Conservation (phyloP, 2,888 invertebrate species). For the Microctonus hyperodae region DNA sequence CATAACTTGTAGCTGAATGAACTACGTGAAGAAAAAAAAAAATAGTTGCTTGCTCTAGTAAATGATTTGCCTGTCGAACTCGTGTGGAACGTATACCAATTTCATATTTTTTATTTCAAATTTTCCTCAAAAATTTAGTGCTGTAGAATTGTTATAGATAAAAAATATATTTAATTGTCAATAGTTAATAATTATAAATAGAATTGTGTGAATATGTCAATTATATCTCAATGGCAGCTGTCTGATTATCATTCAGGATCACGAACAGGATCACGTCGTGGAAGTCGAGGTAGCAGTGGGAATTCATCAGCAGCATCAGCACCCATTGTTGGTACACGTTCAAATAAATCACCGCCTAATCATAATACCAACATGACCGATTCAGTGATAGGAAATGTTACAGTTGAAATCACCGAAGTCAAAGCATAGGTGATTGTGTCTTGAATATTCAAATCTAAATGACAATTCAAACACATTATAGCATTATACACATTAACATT, state of each 20-base stretch:
- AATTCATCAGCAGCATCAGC: conserved; percentile 77
- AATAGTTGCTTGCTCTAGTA: conserved; percentile 59
- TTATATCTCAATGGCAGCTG: conserved; percentile 53
- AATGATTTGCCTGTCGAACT: conserved; percentile 45
- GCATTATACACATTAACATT: neutral
- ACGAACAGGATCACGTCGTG: conserved; percentile 71
- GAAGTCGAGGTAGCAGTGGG: conserved; percentile 76
- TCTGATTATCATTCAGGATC: conserved; percentile 60
- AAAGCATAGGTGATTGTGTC: conserved; percentile 63
- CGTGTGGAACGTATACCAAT: conserved; percentile 30
- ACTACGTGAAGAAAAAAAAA: conserved; percentile 41
- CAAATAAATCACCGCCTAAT: conserved; percentile 60
- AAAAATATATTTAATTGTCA: conserved; percentile 17
- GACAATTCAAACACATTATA: neutral
- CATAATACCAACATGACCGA: conserved; percentile 48
- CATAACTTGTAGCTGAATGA: conserved; percentile 48
- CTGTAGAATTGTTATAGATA: conserved; percentile 9
- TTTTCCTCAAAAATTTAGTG: neutral
- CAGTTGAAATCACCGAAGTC: conserved; percentile 79
- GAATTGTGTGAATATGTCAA: conserved; percentile 28
- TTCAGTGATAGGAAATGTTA: conserved; percentile 70
- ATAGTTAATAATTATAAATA: conserved; percentile 17
- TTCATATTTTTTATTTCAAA: neutral
- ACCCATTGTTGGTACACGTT: conserved; percentile 27
- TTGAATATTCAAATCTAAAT: neutral